Conservation (phyloP, 92 coral and sea anemone species). For the Plumapathes pennacea region DNA sequence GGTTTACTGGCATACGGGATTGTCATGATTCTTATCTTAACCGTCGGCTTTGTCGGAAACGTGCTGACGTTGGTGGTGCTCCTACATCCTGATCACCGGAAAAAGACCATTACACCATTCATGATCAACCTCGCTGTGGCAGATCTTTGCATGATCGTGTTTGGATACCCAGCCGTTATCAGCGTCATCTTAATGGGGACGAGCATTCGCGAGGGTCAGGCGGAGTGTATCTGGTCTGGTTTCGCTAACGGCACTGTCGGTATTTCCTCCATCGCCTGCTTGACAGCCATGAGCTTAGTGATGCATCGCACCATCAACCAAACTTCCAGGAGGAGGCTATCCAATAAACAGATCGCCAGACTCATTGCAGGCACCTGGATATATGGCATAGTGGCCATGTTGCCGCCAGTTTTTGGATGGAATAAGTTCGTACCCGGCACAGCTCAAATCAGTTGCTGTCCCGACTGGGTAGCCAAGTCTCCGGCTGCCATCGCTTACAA, state of each 20-base stretch:
- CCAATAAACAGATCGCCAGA: conserved; percentile 2
- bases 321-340: conserved; percentile 7
- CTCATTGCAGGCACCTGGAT: conserved; percentile 52
- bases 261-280: conserved; percentile 35
- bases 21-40: conserved; percentile 33
- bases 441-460: conserved; percentile 70
- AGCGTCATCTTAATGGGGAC: conserved; percentile 17
- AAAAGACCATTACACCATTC: conserved; percentile 43
- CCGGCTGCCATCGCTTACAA: conserved; percentile 27
- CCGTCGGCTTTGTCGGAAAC: conserved; percentile 52
- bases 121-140: conserved; percentile 52
- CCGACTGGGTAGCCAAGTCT: conserved; percentile 58
- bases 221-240: conserved; percentile 45
- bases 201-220: neutral
- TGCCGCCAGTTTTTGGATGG: conserved; percentile 71
- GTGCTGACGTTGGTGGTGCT: conserved; percentile 32
- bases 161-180: conserved; percentile 49
- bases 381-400: conserved; percentile 53
- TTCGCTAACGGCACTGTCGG: conserved; percentile 47
- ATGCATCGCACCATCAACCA: conserved; percentile 42
- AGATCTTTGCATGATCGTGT: conserved; percentile 44
- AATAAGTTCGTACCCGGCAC: conserved; percentile 60
- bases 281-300: conserved; percentile 36
- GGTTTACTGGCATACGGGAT: conserved; percentile 28
- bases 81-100: conserved; percentile 45